These are phyloP conservation scores for Zygothrica quintamaculata DNA, from an alignment of 2,888 invertebrate genomes.

Conservation along the genomic window DNA sequence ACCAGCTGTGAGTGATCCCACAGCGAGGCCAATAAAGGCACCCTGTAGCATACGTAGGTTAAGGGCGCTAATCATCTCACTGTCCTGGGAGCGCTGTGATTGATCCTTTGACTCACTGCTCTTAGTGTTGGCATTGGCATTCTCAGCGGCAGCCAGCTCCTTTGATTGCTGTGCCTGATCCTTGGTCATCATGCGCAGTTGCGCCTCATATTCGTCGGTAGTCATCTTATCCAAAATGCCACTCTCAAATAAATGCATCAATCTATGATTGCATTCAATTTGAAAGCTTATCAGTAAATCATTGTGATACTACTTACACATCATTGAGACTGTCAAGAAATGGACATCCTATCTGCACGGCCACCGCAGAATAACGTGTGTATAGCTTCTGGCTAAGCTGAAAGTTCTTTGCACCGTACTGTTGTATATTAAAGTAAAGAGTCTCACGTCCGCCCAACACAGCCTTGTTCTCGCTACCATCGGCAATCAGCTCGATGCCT, in stretches of 20 bases:
- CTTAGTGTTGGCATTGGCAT: constrained; percentile 62
- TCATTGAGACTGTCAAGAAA: constrained; percentile 90
- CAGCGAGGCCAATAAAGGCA: constrained; percentile 89
- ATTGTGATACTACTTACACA: constrained; percentile 86
- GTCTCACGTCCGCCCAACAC: constrained; percentile 91
- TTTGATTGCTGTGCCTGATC: constrained; percentile 55
- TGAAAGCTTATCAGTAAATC: not conserved
- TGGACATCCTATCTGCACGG: constrained; percentile 90
- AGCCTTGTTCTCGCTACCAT: constrained; percentile 86
- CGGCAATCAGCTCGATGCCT: constrained; percentile 88
- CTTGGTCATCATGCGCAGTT: constrained; percentile 86
- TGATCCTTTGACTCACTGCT: constrained; percentile 48
- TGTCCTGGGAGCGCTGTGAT: constrained; percentile 48
- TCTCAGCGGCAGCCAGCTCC: constrained; percentile 45
- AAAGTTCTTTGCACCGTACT: constrained; percentile 87
- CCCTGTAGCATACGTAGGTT: constrained; percentile 90
- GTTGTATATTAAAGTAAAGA: constrained; percentile 90
- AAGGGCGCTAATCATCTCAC: constrained; percentile 86
- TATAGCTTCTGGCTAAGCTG: constrained; percentile 91
- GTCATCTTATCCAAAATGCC: constrained; percentile 92
- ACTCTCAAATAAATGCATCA: constrained; percentile 90
- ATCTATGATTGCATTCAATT: constrained; percentile 83
- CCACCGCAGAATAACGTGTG: constrained; percentile 91
- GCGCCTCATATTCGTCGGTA: constrained; percentile 89
- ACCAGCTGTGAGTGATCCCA: constrained; percentile 87